phyloP scores from a whole-genome alignment of 2,113 vertebrate genomes.

The Empidonax traillii region DNA sequence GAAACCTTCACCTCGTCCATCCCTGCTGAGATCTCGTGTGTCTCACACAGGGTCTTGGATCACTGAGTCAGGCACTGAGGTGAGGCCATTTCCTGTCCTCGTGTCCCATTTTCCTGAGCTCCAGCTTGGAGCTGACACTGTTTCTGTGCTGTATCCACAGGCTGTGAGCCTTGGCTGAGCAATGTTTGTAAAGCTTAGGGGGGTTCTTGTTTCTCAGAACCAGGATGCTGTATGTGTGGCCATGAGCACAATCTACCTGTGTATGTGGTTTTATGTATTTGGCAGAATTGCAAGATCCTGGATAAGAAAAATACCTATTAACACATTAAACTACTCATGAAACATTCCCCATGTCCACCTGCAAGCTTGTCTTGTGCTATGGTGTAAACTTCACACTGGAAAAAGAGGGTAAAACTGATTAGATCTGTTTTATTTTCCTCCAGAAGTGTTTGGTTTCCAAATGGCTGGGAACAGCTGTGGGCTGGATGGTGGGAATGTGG shows the following conservation, averaged over 20 bases:
- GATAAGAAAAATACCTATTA: background rate
- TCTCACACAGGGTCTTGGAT: background rate
- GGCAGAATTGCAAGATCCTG: background rate
- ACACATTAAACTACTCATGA: background rate
- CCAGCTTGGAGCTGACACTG: fast-evolving
- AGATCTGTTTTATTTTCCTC: conserved; percentile 19
- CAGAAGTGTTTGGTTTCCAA: conserved; percentile 35
- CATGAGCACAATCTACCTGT: background rate
- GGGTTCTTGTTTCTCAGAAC: background rate
- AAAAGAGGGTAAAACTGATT: conserved; percentile 31
- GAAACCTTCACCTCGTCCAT: background rate
- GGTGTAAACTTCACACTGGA: conserved; percentile 11
- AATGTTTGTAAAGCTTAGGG: background rate
- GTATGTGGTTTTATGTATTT: background rate
- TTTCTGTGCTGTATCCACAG: background rate
- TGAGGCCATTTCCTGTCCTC: background rate
- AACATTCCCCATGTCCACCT: background rate
- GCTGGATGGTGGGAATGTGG: conserved; percentile 23
- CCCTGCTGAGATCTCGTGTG: background rate
- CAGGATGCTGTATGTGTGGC: background rate
- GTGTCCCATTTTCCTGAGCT: background rate
- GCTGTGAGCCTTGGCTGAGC: background rate
- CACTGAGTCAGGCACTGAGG: background rate
- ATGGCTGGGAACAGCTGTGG: conserved; percentile 54
- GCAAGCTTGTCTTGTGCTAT: background rate